Base-by-base conservation (phyloP, 2,888 invertebrate genomes). In the Alcis repandata region DNA sequence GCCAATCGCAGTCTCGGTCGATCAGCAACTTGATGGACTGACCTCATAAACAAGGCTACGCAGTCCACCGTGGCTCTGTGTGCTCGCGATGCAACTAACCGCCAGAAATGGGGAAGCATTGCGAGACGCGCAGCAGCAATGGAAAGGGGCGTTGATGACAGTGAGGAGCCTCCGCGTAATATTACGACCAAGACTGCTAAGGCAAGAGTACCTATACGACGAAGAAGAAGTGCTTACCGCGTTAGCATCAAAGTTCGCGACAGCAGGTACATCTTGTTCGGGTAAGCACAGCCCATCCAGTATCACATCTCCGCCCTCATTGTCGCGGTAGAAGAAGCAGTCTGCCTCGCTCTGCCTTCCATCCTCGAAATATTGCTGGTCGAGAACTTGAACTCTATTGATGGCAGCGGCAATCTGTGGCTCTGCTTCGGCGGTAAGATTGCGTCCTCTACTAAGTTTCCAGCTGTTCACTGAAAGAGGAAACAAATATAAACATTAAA, bases 321-420 rank as follows among this genome's bases (percentile, higher is more conserved):
- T 89, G 19, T 91, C 83, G 0, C 92, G 92, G 41, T 92, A 93
- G 73, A 71, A 88, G 84, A 91, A 91, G 72, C 92, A 93, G 32
- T 80, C 79, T 0, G 78, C 82, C 2, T 83, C 85, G 1, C 74
- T 80, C 33, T 91, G 91, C 0, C 76, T 76, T 62, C 86, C 80
- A 0, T 43, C n/a, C 0, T 73, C 54, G 64, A 77, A 92, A 71
- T 90, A 92, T 4, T 76, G 70, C 38, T 88, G 74, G 0, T 75
- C 69, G 0, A 92, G 76, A 0, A 90, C 90, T 59, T 80, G 82
- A 0, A 91, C 73, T 2, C 67, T 75, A 32, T 66, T 68, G 20
- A 87, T 84, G 0, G 78, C 73, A 2, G 53, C 62, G 38, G 82
- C 74, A 51, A 92, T 89, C 0, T 66, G 69, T 0, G 67, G 52